Evolutionary conservation across 2,888 invertebrate species (phyloP).

Genomic region (Lamproptera curius): DNA sequence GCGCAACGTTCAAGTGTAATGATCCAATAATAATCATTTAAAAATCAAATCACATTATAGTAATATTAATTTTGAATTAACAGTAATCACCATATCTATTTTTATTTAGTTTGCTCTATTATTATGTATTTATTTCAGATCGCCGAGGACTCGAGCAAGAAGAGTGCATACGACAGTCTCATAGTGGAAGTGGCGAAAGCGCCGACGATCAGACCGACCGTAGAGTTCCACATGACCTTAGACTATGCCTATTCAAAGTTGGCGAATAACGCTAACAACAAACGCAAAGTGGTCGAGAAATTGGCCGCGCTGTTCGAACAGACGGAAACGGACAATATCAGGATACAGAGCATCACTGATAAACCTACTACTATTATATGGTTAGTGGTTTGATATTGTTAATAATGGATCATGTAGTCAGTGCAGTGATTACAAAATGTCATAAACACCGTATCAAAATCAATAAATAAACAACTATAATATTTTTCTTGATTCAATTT

Average conservation of each 20-base stretch:
- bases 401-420: neutral
- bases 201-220: conserved; percentile 81
- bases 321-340: conserved; percentile 83
- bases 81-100: too few species aligned
- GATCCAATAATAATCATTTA: too few species aligned
- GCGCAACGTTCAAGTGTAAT: too few species aligned
- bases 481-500: too few species aligned
- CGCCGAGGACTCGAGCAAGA: conserved; percentile 85
- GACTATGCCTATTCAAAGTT: conserved; percentile 84
- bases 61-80: too few species aligned
- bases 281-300: conserved; percentile 89
- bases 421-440: too few species aligned
- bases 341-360: conserved; percentile 83
- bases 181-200: conserved; percentile 85
- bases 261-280: conserved; percentile 82
- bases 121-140: conserved; percentile 79
- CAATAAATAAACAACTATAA: too few species aligned
- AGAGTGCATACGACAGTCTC: conserved; percentile 87
- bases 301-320: conserved; percentile 88
- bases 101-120: too few species aligned
- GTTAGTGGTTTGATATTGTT: conserved; percentile 42
- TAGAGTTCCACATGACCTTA: conserved; percentile 89
- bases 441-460: too few species aligned
- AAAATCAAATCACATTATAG: too few species aligned
- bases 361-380: conserved; percentile 86